Evolutionary conservation across 1,140 invertebrate genomes (phyloP).

Genomic region (Dinothrombium tinctorium): DNA sequence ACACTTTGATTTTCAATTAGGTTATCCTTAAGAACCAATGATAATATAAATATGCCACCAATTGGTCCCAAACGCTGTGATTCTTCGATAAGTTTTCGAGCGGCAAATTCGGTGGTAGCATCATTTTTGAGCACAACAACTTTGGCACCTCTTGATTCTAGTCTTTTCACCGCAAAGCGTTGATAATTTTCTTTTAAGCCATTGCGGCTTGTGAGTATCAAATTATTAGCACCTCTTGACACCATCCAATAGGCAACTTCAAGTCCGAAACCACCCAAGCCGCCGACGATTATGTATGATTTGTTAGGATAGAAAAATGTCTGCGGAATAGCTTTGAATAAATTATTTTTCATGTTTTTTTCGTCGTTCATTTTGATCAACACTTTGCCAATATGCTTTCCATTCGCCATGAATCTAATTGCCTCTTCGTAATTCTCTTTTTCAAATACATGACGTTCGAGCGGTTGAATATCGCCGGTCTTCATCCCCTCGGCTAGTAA

Average conservation of each 20-base stretch:
- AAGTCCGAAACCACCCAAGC: constrained; percentile 31
- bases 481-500: constrained; percentile 58
- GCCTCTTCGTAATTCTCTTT: constrained; percentile 69
- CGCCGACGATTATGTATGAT: constrained; percentile 27
- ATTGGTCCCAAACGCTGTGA: constrained; percentile 42
- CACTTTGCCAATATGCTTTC: constrained; percentile 92
- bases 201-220: constrained; percentile 28
- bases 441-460: constrained; percentile 52
- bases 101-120: constrained; percentile 34
- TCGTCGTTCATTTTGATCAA: constrained; percentile 14
- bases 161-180: constrained; percentile 13
- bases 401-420: constrained; percentile 79
- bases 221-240: constrained; percentile 23
- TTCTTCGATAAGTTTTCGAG: constrained; percentile 40
- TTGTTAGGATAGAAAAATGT: constrained; percentile 20
- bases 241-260: constrained; percentile 30
- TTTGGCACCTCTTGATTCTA: constrained; percentile 27
- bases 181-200: constrained; percentile 28
- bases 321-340: constrained; percentile 20
- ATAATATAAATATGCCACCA: constrained; percentile 82
- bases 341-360: neutral
- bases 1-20: constrained; percentile 65
- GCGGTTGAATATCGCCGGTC: constrained; percentile 55
- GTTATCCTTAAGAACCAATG: constrained; percentile 55
- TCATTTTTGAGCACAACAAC: constrained; percentile 44